phyloP scores from a whole-genome alignment of 2,888 invertebrate species.

The Cepaea hortensis region DNA sequence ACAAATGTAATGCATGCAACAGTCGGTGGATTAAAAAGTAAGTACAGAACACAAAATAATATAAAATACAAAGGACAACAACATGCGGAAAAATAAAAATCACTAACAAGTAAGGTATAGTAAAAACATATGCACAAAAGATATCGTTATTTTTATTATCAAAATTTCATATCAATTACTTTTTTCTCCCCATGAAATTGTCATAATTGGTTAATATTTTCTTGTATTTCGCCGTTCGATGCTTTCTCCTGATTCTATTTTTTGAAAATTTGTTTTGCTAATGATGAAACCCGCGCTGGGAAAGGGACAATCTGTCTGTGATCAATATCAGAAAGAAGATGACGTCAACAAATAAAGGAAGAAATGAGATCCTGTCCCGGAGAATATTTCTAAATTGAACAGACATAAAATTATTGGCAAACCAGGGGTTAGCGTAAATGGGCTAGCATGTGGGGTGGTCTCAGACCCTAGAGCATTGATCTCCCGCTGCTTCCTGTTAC shows the following conservation, averaged over 20 bases:
- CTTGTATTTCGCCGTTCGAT: conserved; percentile 6
- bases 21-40: too few relatives aligned
- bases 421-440: conserved; percentile 28
- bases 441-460: conserved; percentile 22
- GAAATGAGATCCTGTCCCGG: conserved; percentile 31
- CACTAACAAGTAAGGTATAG: too few relatives aligned
- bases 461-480: conserved; percentile 20
- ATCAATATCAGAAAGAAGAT: conserved; percentile 41
- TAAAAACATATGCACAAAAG: too few relatives aligned
- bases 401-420: conserved; percentile 45
- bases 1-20: too few relatives aligned
- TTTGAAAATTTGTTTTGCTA: conserved; percentile 5
- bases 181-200: conserved; percentile 6
- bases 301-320: conserved; percentile 29
- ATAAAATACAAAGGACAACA: too few relatives aligned
- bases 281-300: conserved; percentile 28
- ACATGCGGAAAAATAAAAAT: too few relatives aligned
- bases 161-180: background rate
- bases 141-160: background rate
- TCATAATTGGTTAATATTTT: conserved; percentile 18
- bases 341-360: conserved; percentile 42
- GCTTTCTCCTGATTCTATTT: conserved; percentile 15
- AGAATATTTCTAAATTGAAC: conserved; percentile 42
- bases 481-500: conserved; percentile 2
- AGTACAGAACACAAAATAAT: too few relatives aligned